These are phyloP conservation scores for Drosophila insularis DNA, from an alignment of 1,140 invertebrate species.

Conservation along the genomic window DNA sequence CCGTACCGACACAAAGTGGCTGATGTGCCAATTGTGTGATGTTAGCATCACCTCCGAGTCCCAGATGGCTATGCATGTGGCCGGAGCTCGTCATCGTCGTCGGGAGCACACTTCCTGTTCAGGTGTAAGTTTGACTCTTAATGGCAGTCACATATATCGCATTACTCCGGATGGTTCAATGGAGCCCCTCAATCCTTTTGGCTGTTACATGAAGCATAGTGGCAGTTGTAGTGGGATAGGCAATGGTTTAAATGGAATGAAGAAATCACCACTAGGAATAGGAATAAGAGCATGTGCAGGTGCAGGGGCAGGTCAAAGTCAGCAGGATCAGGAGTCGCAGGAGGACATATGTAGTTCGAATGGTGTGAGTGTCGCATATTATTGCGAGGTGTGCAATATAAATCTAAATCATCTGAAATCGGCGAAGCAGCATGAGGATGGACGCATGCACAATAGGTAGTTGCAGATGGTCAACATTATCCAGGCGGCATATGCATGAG, in stretches of 20 bases:
- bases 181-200: conserved; percentile 33
- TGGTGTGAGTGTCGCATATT: conserved; percentile 84
- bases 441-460: conserved; percentile 84
- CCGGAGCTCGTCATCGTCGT: conserved; percentile 81
- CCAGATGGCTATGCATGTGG: conserved; percentile 82
- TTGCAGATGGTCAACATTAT: conserved; percentile 16
- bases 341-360: conserved; percentile 81
- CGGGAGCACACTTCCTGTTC: conserved; percentile 29
- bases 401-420: conserved; percentile 85
- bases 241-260: background rate
- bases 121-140: background rate
- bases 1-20: conserved; percentile 56
- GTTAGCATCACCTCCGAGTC: conserved; percentile 81
- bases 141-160: conserved; percentile 46
- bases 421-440: conserved; percentile 85
- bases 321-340: conserved; percentile 82
- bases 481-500: conserved; percentile 6
- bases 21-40: conserved; percentile 82
- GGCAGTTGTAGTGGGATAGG: background rate
- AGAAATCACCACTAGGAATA: background rate
- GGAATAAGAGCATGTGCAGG: conserved; percentile 78
- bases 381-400: conserved; percentile 86
- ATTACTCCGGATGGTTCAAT: conserved; percentile 38
- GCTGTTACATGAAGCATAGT: conserved; percentile 16
- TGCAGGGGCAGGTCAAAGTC: background rate